Conservation (phyloP, 1,140 invertebrate genomes). For the Plodia interpunctella region DNA sequence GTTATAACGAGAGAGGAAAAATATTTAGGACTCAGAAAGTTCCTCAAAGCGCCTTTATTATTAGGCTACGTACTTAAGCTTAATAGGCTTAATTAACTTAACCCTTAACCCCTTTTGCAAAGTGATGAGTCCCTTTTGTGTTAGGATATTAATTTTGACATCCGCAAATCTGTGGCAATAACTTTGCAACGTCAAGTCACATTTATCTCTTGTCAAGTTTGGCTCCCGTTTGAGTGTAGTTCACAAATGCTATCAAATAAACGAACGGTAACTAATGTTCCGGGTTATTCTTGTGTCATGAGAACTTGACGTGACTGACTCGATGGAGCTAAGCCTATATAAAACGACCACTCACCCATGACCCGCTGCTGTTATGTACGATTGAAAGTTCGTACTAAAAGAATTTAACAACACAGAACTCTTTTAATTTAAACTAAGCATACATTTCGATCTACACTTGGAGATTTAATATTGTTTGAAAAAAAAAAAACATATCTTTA, state of each 20-base stretch:
- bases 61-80: slow-evolving; percentile 2
- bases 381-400: too few species aligned
- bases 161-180: neutral
- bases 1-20: neutral
- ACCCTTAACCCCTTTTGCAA: slow-evolving; percentile 10
- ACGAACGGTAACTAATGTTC: slow-evolving; percentile 7
- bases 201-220: neutral
- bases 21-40: neutral
- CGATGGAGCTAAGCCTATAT: slow-evolving; percentile 11
- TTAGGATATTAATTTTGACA: slow-evolving; percentile 11
- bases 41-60: neutral
- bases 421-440: too few species aligned
- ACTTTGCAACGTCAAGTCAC: neutral
- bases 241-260: neutral
- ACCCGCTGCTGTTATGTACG: neutral
- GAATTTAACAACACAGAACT: too few species aligned
- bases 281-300: slow-evolving; percentile 20
- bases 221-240: neutral
- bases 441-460: too few species aligned
- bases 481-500: too few species aligned
- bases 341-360: slow-evolving; percentile 26
- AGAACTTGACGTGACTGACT: neutral
- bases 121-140: slow-evolving; percentile 5
- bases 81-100: slow-evolving; percentile 15
- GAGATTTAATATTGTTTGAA: too few species aligned